Conservation (phyloP, 1,140 invertebrate genomes). For the Drosophila virilis region DNA sequence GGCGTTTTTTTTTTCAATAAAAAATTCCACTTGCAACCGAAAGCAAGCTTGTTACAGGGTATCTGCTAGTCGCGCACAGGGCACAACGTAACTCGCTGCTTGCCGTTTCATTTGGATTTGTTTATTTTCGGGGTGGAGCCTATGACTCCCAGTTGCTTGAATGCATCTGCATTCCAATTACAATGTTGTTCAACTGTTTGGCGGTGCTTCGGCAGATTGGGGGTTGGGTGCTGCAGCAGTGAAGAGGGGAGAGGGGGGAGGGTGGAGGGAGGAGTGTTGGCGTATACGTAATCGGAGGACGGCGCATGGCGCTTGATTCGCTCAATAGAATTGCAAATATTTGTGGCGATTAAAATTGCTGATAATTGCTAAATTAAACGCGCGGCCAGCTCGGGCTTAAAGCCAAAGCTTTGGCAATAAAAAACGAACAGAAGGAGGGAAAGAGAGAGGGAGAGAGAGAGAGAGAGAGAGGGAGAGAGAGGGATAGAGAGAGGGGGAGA, state of each 20-base stretch:
- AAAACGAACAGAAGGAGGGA: conserved; percentile 6
- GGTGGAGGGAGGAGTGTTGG: conserved; percentile 40
- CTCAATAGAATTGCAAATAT: conserved; percentile 81
- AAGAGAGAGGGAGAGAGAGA: conserved; percentile 6
- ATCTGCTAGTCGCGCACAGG: too few species aligned
- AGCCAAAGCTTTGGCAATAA: conserved; percentile 18
- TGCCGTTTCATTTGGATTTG: background rate
- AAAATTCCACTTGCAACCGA: too few species aligned
- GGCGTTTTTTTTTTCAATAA: too few species aligned
- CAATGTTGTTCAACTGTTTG: background rate
- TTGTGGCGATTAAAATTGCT: conserved; percentile 75
- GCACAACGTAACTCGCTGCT: background rate
- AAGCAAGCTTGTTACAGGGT: too few species aligned
- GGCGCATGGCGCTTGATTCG: conserved; percentile 56
- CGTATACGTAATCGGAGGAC: conserved; percentile 70
- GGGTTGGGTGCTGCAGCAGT: conserved; percentile 20
- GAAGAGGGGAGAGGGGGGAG: too few species aligned
- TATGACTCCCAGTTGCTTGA: background rate
- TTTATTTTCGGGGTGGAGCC: conserved; percentile 11
- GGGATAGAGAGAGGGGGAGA: conserved; percentile 1
- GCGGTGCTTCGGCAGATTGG: background rate
- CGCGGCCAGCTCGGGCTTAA: conserved; percentile 57
- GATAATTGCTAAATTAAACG: conserved; percentile 81
- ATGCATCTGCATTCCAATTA: too few species aligned
- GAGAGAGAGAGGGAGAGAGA: conserved; percentile 2